These are phyloP conservation scores for Drosophila parthenogenetica DNA, from an alignment of 2,888 invertebrate species.

Conservation along the genomic window DNA sequence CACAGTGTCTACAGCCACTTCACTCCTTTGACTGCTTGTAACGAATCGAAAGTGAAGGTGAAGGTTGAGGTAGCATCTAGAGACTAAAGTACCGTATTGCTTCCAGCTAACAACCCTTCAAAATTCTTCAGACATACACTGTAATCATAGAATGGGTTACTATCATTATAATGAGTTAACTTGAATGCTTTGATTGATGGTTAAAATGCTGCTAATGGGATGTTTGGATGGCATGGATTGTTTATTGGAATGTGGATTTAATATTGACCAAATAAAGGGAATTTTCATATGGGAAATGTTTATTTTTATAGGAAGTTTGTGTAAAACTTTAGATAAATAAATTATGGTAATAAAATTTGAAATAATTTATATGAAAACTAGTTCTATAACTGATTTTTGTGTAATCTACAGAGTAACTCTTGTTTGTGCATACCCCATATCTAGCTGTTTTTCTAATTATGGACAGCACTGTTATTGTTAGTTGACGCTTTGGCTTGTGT, in stretches of 20 bases:
- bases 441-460: slow-evolving; percentile 11
- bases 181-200: neutral
- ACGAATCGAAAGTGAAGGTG: neutral
- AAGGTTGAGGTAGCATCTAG: neutral
- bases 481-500: slow-evolving; percentile 43
- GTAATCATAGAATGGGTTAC: slow-evolving; percentile 15
- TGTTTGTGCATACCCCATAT: neutral
- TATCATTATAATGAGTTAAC: neutral
- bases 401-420: slow-evolving; percentile 7
- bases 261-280: no score
- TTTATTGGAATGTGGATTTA: neutral
- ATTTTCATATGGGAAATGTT: neutral
- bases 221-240: neutral
- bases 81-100: slow-evolving; percentile 16
- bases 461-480: slow-evolving; percentile 50
- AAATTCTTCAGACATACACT: slow-evolving; percentile 32
- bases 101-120: slow-evolving; percentile 50
- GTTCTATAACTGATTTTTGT: no score
- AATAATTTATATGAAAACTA: no score
- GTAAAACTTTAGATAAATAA: no score
- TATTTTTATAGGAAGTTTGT: neutral
- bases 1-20: slow-evolving; percentile 1
- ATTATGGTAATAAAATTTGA: no score
- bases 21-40: slow-evolving; percentile 10
- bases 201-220: neutral